Conservation (phyloP, 2,888 invertebrate genomes). For the Pyrrhia umbra region DNA sequence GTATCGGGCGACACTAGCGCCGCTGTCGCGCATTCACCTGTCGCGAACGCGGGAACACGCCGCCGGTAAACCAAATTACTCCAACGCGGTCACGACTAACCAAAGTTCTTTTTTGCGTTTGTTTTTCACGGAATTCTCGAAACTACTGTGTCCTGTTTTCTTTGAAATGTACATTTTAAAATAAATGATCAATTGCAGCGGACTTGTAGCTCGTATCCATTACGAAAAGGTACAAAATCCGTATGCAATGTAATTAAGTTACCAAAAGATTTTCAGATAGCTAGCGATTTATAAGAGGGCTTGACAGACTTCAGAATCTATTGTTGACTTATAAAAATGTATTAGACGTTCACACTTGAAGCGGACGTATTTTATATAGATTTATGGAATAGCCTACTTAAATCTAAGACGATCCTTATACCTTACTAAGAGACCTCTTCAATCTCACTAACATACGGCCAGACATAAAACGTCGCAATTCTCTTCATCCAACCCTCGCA, state of each 20-base stretch:
- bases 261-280: conserved; percentile 5
- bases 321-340: conserved; percentile 53
- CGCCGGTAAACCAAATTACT: conserved; percentile 72
- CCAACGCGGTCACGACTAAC: conserved; percentile 67
- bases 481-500: conserved; percentile 46
- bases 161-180: conserved; percentile 26
- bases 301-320: conserved; percentile 26
- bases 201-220: neutral
- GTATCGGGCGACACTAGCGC: conserved; percentile 69
- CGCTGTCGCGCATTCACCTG: conserved; percentile 76
- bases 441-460: conserved; percentile 49
- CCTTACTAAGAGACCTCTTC: conserved; percentile 51
- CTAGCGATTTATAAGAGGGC: conserved; percentile 16
- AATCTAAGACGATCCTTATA: conserved; percentile 48
- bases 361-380: conserved; percentile 47
- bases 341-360: conserved; percentile 49
- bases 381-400: conserved; percentile 55
- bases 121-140: conserved; percentile 46
- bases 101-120: conserved; percentile 51
- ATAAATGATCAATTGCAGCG: conserved; percentile 21
- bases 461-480: conserved; percentile 51
- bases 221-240: neutral
- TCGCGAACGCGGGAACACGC: conserved; percentile 66
- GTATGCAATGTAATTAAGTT: neutral
- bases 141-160: conserved; percentile 35